Conservation (phyloP, 2,888 invertebrate species). For the Parnassius mnemosyne region DNA sequence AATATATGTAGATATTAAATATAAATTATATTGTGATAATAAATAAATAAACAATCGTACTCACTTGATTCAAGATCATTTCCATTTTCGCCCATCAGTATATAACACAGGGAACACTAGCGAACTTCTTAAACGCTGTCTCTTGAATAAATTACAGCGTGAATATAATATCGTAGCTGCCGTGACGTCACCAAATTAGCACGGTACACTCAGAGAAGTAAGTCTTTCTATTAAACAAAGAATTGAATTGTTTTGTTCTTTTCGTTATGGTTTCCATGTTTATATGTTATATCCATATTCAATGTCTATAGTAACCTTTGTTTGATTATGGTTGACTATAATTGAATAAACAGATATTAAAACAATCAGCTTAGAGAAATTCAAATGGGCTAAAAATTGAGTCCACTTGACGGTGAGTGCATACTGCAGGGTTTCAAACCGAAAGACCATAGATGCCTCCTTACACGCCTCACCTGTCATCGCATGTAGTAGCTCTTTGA, state of each 20-base stretch:
- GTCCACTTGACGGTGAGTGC: no score
- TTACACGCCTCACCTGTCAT: no score
- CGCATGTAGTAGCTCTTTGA: no score
- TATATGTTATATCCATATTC: neutral
- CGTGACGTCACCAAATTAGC: conserved; percentile 29
- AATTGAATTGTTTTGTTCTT: neutral
- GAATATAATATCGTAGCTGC: neutral
- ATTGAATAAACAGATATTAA: no score
- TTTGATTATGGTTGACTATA: no score
- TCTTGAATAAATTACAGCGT: conserved; percentile 25
- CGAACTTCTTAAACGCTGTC: conserved; percentile 25
- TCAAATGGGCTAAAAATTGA: no score
- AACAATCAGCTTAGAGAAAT: no score
- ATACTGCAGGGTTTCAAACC: no score
- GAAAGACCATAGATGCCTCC: no score
- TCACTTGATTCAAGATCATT: conserved; percentile 38
- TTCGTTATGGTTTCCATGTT: neutral
- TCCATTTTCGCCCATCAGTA: conserved; percentile 34
- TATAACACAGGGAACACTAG: conserved; percentile 28
- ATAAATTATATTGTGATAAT: neutral
- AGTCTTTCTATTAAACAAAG: conserved; percentile 7
- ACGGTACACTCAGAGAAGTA: conserved; percentile 25
- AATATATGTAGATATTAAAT: no score
- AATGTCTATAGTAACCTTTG: no score
- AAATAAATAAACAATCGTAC: conserved; percentile 24